Conservation (phyloP, 2,797 vertebrate genomes). For the Mormyrops boulengeri region DNA sequence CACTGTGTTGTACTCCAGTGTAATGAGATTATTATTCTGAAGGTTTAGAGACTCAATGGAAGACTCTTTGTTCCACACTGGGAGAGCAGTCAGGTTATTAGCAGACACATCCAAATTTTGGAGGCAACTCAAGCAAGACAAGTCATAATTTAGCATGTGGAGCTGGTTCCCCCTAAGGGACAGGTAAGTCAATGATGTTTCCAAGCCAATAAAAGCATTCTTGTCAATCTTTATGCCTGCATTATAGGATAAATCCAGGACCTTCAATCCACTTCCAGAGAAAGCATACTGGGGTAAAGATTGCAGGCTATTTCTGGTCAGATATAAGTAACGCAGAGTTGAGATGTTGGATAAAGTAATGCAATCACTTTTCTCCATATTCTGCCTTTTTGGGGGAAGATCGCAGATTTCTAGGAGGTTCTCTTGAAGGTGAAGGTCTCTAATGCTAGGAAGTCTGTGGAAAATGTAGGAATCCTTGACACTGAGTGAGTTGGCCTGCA, state of each 20-base stretch:
- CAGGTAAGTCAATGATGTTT: constrained; percentile 72
- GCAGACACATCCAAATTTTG: constrained; percentile 75
- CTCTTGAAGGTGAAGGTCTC: constrained; percentile 67
- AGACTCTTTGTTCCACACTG: constrained; percentile 64
- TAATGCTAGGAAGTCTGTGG: constrained; percentile 61
- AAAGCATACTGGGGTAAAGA: constrained; percentile 64
- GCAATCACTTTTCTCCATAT: constrained; percentile 48
- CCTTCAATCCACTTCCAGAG: constrained; percentile 60
- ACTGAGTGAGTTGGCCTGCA: constrained; percentile 71
- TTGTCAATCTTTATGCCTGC: constrained; percentile 64
- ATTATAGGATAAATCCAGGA: constrained; percentile 82
- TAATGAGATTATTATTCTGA: constrained; percentile 79
- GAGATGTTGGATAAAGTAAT: constrained; percentile 61
- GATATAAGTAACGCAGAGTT: constrained; percentile 64
- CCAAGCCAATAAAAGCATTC: constrained; percentile 72
- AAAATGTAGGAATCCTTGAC: constrained; percentile 64
- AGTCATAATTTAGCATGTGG: constrained; percentile 59
- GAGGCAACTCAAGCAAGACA: constrained; percentile 69
- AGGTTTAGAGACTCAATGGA: constrained; percentile 81
- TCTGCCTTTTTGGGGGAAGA: constrained; percentile 32
- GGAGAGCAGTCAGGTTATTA: constrained; percentile 74
- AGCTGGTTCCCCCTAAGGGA: constrained; percentile 74
- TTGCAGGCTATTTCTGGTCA: constrained; percentile 69
- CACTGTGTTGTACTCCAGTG: constrained; percentile 68
- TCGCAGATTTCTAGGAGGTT: constrained; percentile 73